Evolutionary conservation across 1,140 invertebrate genomes (phyloP), one percentile per base, ranked within the genome.

Genomic region (Cotesia chilonis): DNA sequence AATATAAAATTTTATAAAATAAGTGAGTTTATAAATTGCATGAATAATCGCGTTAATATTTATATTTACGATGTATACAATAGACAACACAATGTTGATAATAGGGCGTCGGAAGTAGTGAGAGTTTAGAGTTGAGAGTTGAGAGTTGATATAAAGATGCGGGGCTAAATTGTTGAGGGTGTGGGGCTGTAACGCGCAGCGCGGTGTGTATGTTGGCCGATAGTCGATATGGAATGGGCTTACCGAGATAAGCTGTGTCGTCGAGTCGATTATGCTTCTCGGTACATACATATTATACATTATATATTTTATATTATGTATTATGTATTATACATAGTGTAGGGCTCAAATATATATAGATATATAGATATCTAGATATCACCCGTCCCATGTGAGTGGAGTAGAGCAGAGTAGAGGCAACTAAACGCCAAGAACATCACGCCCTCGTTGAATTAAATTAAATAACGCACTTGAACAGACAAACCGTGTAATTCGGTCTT

Each of bases 161-260:
- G 20, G 66, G 66, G 51, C 12, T 55, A 6, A 54, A 54, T 55
- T 41, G 66, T 55, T 68, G 51, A 36, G 47, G 77, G 76, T 65
- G 78, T 63, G 12, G 28, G 28, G 28, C 28, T 28, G 28, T 28
- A 28, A 28, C 28, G 28, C 28, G 28, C 28, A 28, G 1, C 12
- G 12, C 17, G 3, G 54, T 17, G 75, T 73, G 77, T 80, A 28
- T 28, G 28, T 28, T 28, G 28, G 28, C 28, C 28, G 80, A 80
- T 73, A 75, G 52, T 79, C 51, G 73, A 76, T 47, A 47, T 47
- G 6, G 3, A 47, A 6, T 75, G 68, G 79, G 78, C 78, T 82
- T 79, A 77, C 75, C 73, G 78, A 84, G 82, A 84, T 84, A 84
- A 84, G 83, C 83, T 82, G 79, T 84, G 83, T 84, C 81, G 81